A percentile compares a stretch with the other conserved stretches of the same genome.
Evolutionary conservation across 2,797 vertebrate species (phyloP).

Genomic region (Hydrocynus forskahlii): DNA sequence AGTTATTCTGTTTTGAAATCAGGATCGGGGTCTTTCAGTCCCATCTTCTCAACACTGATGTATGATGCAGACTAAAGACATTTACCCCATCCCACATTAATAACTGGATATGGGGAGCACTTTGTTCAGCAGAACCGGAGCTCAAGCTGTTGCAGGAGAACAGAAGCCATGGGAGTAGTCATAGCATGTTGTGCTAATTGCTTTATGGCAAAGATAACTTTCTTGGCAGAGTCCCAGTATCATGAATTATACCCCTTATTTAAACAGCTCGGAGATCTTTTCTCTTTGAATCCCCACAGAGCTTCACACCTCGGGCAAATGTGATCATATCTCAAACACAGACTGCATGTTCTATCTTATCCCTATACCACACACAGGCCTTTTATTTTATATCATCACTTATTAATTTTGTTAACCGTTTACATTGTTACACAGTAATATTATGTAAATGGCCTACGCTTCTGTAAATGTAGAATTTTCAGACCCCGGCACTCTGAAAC

Average conservation of each 20-base stretch:
- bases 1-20: background rate
- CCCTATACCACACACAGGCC: conserved; percentile 36
- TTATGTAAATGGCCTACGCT: conserved; percentile 19
- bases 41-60: conserved; percentile 2
- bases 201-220: conserved; percentile 64
- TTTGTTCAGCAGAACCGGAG: conserved; percentile 18
- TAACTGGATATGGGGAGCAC: background rate
- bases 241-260: conserved; percentile 64
- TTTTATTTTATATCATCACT: background rate
- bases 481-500: conserved; percentile 6
- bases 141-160: conserved; percentile 4
- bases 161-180: conserved; percentile 53
- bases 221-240: conserved; percentile 65
- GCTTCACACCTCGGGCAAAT: conserved; percentile 52
- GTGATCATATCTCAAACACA: conserved; percentile 52
- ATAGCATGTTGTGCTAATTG: conserved; percentile 64
- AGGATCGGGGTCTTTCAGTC: background rate
- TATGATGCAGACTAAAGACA: background rate
- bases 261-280: conserved; percentile 58
- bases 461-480: conserved; percentile 35
- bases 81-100: background rate
- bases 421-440: conserved; percentile 5
- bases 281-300: conserved; percentile 57
- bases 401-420: background rate
- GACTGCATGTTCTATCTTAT: conserved; percentile 49